phyloP scores from a whole-genome alignment of 2,113 vertebrate species.

The Sigmodon hispidus region DNA sequence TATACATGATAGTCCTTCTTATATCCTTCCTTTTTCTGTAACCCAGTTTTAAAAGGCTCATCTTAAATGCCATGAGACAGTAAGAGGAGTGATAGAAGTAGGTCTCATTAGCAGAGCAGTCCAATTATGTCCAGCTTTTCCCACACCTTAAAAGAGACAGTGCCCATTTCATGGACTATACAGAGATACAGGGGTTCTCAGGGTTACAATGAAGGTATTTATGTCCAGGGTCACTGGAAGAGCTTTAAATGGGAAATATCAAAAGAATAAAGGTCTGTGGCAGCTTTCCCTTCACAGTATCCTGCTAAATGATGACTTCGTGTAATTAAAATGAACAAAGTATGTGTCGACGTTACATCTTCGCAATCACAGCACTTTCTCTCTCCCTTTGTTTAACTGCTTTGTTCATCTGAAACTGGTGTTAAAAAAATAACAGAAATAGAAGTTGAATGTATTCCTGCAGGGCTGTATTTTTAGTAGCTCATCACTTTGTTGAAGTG shows the following conservation, averaged over 20 bases:
- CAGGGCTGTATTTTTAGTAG: conserved; percentile 88
- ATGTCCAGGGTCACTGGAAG: conserved; percentile 53
- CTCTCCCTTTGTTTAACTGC: conserved; percentile 84
- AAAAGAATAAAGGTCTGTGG: conserved; percentile 67
- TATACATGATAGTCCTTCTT: background rate
- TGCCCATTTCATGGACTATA: background rate
- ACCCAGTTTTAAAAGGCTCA: conserved; percentile 67
- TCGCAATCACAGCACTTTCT: conserved; percentile 82
- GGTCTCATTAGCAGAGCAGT: conserved; percentile 76
- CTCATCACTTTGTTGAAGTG: conserved; percentile 84
- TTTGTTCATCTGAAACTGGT: conserved; percentile 85
- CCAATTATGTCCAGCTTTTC: conserved; percentile 65
- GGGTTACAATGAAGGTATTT: conserved; percentile 49
- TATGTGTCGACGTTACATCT: conserved; percentile 79
- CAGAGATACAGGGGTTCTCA: conserved; percentile 48
- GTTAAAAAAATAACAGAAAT: conserved; percentile 86
- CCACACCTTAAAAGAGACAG: conserved; percentile 48
- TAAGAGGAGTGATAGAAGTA: conserved; percentile 64
- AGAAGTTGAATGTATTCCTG: conserved; percentile 85
- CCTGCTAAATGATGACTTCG: conserved; percentile 83
- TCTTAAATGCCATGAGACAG: conserved; percentile 68
- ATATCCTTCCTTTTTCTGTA: conserved; percentile 1
- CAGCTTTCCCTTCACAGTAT: conserved; percentile 61
- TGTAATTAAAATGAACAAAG: conserved; percentile 86
- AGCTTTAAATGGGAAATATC: conserved; percentile 69